A percentile compares a stretch with the other conserved stretches of the same genome.
Evolutionary conservation across 1,140 invertebrate genomes (phyloP).

Genomic region (Chlorops oryzae): DNA sequence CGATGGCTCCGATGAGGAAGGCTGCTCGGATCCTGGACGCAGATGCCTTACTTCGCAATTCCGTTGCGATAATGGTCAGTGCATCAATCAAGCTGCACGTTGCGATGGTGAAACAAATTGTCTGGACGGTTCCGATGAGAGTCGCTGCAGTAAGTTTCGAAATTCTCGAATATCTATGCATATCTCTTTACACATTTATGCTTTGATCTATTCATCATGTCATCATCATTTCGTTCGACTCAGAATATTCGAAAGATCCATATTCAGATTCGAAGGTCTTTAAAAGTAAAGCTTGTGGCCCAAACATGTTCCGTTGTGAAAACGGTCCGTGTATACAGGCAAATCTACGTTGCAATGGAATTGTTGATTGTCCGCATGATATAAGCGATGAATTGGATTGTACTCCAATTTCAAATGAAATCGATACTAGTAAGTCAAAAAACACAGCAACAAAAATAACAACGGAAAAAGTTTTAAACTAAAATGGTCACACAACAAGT

Average conservation of each 20-base stretch:
- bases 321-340: slow-evolving; percentile 60
- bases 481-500: no score
- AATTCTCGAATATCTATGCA: not conserved
- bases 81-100: slow-evolving; percentile 49
- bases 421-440: slow-evolving; percentile 41
- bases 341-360: slow-evolving; percentile 55
- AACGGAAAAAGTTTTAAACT: no score
- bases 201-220: not conserved
- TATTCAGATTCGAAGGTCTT: slow-evolving; percentile 9
- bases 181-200: not conserved
- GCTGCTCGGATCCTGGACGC: slow-evolving; percentile 37
- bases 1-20: slow-evolving; percentile 70
- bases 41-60: slow-evolving; percentile 50
- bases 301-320: slow-evolving; percentile 56
- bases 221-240: not conserved
- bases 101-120: slow-evolving; percentile 66
- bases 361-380: slow-evolving; percentile 60
- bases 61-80: slow-evolving; percentile 52
- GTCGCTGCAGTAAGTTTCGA: slow-evolving; percentile 55
- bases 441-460: not conserved
- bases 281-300: slow-evolving; percentile 27
- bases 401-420: slow-evolving; percentile 35
- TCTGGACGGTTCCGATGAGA: slow-evolving; percentile 67
- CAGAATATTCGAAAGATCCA: slow-evolving; percentile 10
- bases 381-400: slow-evolving; percentile 64